A percentile compares a stretch with the other conserved stretches of the same genome.
phyloP scores from a whole-genome alignment of 2,797 vertebrate species.

The Crypturellus tataupa region DNA sequence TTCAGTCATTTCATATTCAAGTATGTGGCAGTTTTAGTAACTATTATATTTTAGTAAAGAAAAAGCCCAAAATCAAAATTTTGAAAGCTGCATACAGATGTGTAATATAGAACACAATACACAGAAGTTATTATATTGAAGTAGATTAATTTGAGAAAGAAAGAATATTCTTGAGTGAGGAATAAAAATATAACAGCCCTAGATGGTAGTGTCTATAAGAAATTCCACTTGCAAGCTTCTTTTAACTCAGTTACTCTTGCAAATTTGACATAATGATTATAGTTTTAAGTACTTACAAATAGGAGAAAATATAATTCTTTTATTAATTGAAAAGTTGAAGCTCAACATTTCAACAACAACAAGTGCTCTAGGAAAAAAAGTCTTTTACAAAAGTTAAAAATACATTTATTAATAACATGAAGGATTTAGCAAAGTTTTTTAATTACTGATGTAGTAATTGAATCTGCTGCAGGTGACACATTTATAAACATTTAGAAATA shows the following conservation, averaged over 20 bases:
- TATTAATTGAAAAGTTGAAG: neutral
- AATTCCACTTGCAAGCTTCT: no score
- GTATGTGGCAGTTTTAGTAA: neutral
- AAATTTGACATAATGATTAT: neutral
- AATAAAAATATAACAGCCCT: no score
- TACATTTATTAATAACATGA: neutral
- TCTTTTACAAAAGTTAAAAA: neutral
- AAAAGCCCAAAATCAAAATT: neutral
- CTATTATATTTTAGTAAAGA: neutral
- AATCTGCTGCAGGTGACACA: accelerated
- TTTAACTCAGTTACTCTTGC: no score
- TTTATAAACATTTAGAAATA: neutral
- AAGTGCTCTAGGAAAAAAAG: neutral
- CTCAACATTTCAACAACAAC: neutral
- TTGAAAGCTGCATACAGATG: neutral
- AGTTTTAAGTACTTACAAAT: neutral
- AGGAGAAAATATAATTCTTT: neutral
- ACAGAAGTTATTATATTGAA: neutral
- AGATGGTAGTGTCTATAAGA: no score
- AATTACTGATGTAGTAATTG: neutral
- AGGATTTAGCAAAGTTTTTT: neutral
- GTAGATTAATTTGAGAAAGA: neutral
- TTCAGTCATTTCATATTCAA: neutral
- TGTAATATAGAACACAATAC: neutral
- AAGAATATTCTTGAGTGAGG: no score